phyloP scores from a whole-genome alignment of 1,140 invertebrate species.

The Cydia fagiglandana region DNA sequence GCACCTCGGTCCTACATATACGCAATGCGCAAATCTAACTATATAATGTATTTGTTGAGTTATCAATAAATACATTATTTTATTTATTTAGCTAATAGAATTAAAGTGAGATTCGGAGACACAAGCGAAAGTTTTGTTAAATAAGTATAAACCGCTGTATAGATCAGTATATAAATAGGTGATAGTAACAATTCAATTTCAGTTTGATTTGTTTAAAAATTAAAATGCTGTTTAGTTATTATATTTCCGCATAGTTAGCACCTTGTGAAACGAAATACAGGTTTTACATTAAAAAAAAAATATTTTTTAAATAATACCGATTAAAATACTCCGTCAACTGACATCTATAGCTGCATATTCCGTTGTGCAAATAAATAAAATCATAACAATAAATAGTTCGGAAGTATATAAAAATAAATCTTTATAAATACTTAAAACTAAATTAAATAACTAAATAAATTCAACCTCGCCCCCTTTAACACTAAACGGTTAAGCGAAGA shows the following conservation, averaged over 20 bases:
- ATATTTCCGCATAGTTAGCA: neutral
- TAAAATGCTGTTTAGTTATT: neutral
- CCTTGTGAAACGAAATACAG: neutral
- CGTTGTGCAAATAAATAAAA: slow-evolving; percentile 64
- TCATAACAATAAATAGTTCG: slow-evolving; percentile 72
- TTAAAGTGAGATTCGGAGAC: slow-evolving; percentile 28
- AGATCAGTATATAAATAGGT: neutral
- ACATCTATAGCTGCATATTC: slow-evolving; percentile 51
- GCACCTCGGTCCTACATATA: slow-evolving; percentile 67
- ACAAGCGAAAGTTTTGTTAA: slow-evolving; percentile 19
- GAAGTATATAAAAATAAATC: slow-evolving; percentile 75
- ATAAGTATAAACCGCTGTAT: slow-evolving; percentile 33
- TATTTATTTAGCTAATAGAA: slow-evolving; percentile 27
- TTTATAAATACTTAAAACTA: slow-evolving; percentile 74
- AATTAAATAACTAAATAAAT: slow-evolving; percentile 58
- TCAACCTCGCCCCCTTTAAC: slow-evolving; percentile 39
- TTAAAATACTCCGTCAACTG: slow-evolving; percentile 43
- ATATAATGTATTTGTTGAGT: slow-evolving; percentile 1
- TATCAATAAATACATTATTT: slow-evolving; percentile 28
- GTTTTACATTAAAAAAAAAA: neutral
- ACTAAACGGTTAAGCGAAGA: slow-evolving; percentile 40
- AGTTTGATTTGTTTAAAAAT: too few species aligned
- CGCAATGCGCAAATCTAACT: neutral
- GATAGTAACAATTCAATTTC: too few species aligned
- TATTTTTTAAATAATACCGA: slow-evolving; percentile 1